phyloP scores from a whole-genome alignment of 1,140 invertebrate species.

The Ephestia elutella region DNA sequence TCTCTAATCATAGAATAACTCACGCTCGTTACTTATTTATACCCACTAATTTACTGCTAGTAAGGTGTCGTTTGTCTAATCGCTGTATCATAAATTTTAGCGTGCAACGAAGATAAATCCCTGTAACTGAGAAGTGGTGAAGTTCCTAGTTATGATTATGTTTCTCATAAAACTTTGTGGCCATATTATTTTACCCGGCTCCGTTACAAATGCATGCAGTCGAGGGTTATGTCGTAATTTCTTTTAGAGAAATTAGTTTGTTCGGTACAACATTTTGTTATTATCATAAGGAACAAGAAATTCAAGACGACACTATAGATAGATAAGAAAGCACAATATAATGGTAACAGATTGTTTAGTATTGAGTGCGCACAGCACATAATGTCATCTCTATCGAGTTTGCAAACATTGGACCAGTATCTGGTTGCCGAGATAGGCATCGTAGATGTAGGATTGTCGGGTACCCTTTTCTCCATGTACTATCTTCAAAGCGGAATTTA shows the following conservation, averaged over 20 bases:
- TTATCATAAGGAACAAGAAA: background rate
- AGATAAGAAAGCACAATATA: background rate
- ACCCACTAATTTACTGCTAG: slow-evolving; percentile 31
- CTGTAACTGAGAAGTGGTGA: slow-evolving; percentile 27
- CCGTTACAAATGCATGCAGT: background rate
- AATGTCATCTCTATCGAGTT: slow-evolving; percentile 2
- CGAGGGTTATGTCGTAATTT: background rate
- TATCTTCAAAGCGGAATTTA: background rate
- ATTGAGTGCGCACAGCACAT: background rate
- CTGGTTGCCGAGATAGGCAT: background rate
- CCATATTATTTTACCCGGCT: slow-evolving; percentile 29
- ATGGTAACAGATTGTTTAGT: background rate
- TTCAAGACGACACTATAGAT: background rate
- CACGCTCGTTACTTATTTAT: slow-evolving; percentile 29
- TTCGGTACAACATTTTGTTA: background rate
- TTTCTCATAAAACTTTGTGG: slow-evolving; percentile 26
- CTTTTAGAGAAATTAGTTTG: background rate
- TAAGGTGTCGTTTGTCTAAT: slow-evolving; percentile 28
- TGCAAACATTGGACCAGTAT: background rate
- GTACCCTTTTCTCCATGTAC: background rate
- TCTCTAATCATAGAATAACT: slow-evolving; percentile 23
- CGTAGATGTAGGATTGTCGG: background rate
- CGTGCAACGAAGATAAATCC: slow-evolving; percentile 22
- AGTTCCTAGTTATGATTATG: slow-evolving; percentile 32
- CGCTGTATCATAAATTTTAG: slow-evolving; percentile 36